Conservation (phyloP, 2,888 invertebrate species). For the Drosophila histrio region DNA sequence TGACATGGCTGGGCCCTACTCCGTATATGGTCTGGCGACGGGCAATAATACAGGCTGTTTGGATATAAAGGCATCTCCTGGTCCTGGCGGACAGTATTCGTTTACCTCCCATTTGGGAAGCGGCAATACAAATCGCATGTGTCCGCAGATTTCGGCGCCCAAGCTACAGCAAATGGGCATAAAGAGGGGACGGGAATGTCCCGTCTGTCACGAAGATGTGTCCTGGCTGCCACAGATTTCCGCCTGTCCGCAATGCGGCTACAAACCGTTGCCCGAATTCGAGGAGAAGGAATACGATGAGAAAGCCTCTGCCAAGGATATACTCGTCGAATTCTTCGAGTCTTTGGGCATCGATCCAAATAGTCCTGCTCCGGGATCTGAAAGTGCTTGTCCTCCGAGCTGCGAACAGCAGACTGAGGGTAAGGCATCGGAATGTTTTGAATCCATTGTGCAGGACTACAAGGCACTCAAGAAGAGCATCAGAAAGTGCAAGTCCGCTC, state of each 20-base stretch:
- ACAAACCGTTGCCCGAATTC: constrained; percentile 74
- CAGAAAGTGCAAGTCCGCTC: constrained; percentile 17
- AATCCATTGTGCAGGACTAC: constrained; percentile 48
- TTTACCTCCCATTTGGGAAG: constrained; percentile 36
- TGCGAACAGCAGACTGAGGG: constrained; percentile 39
- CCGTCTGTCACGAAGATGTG: constrained; percentile 80
- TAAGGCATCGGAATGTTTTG: constrained; percentile 53
- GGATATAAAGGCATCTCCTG: constrained; percentile 7
- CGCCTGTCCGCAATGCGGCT: constrained; percentile 81
- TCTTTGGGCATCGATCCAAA: constrained; percentile 20
- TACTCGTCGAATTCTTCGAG: constrained; percentile 69
- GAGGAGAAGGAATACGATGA: constrained; percentile 75
- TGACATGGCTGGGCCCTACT: constrained; percentile 61
- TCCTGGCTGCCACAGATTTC: constrained; percentile 84
- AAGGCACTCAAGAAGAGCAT: constrained; percentile 45
- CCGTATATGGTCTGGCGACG: constrained; percentile 31
- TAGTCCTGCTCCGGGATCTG: background rate
- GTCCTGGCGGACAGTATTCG: constrained; percentile 47
- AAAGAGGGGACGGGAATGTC: constrained; percentile 52
- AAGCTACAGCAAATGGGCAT: constrained; percentile 51
- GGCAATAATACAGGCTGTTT: constrained; percentile 19
- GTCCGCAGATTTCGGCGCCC: constrained; percentile 29
- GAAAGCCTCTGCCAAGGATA: constrained; percentile 74
- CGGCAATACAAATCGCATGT: constrained; percentile 48
- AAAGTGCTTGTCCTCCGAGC: background rate